Conservation (phyloP, 2,113 vertebrate species). For the Loxodonta africana region DNA sequence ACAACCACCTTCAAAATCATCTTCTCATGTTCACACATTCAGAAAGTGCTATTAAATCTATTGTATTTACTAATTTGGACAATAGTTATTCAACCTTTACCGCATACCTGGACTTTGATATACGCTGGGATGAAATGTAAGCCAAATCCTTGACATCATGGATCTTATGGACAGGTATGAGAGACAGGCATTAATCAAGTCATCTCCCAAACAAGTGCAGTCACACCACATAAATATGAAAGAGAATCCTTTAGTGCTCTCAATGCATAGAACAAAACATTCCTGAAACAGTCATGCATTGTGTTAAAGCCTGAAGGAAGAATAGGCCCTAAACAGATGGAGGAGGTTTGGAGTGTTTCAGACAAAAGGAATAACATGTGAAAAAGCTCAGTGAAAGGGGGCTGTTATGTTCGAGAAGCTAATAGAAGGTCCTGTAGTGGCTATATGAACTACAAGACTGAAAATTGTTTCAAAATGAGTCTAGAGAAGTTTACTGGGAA, state of each 20-base stretch:
- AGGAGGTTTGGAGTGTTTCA: neutral
- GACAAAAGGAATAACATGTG: no score
- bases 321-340: neutral
- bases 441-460: neutral
- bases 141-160: neutral
- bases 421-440: neutral
- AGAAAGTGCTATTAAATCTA: neutral
- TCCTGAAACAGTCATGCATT: neutral
- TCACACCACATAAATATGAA: neutral
- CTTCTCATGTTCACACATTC: slow-evolving; percentile 3
- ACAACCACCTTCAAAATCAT: neutral
- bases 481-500: neutral
- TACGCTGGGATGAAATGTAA: neutral
- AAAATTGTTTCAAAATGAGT: neutral
- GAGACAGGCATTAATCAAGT: neutral
- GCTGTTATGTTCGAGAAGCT: neutral
- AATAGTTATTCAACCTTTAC: neutral
- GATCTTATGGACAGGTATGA: neutral
- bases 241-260: neutral
- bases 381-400: neutral
- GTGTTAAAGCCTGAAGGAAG: neutral
- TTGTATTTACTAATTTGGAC: neutral
- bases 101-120: neutral
- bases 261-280: neutral
- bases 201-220: neutral